These are phyloP conservation scores for Hylaeus anthracinus DNA, from an alignment of 1,140 invertebrate species.

Conservation along the genomic window DNA sequence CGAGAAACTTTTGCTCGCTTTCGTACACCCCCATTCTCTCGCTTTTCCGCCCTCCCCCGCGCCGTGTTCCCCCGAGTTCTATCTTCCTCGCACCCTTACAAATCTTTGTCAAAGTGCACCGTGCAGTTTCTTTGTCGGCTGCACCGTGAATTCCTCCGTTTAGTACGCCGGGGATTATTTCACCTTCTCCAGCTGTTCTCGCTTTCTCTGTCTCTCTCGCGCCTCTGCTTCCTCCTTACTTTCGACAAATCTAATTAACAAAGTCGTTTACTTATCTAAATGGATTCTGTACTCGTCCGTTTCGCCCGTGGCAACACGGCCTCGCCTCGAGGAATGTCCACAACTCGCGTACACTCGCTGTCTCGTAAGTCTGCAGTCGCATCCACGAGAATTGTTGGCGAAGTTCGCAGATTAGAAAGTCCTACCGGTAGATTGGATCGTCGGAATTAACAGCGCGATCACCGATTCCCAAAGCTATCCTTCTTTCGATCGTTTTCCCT, in stretches of 20 bases:
- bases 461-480: neutral
- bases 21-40: constrained; percentile 28
- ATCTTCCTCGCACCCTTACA: neutral
- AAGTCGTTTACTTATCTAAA: constrained; percentile 79
- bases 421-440: neutral
- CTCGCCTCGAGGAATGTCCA: constrained; percentile 34
- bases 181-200: constrained; percentile 65
- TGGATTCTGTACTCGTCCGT: constrained; percentile 75
- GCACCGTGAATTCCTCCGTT: constrained; percentile 62
- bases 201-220: too few relatives aligned
- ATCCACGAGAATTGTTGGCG: neutral
- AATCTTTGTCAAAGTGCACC: constrained; percentile 63
- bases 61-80: neutral
- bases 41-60: neutral
- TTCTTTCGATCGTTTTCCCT: neutral
- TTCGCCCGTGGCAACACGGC: constrained; percentile 40
- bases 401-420: neutral
- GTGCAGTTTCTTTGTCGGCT: constrained; percentile 68
- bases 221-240: constrained; percentile 61
- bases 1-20: constrained; percentile 43
- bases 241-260: constrained; percentile 77
- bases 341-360: neutral
- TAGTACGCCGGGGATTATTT: constrained; percentile 71
- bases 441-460: neutral
- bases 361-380: neutral